Base-by-base conservation (phyloP, 1,140 invertebrate species). In the Chymomyza costata region DNA sequence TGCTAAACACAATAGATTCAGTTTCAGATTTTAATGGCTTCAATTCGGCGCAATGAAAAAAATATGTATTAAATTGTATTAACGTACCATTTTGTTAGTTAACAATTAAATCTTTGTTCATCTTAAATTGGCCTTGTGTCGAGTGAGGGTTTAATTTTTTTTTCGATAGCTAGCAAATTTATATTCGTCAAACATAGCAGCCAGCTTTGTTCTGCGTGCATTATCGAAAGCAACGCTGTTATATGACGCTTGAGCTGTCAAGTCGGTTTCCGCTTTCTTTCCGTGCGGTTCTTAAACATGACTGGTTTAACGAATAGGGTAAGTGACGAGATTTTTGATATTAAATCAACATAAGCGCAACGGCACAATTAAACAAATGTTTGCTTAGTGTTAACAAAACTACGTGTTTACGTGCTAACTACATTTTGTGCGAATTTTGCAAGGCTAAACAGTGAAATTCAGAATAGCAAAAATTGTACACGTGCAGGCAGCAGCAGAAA, bases 261-360 rank as follows among this genome's bases (percentile, higher is more conserved):
- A 64, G 60, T 38, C 67, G 31, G 45, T 65, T 76, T 76, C 71
- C 71, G 71, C 71, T 70, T 78, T 89, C 88, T 89, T 89, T 89
- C 87, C 88, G 88, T 88, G 88, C 87, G 86, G 88, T 88, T 89
- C 88, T 88, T 88, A 87, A 89, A 86, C 87, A 89, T 89, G 88
- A 89, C 88, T 88, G 88, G 88, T 87, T 89, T 89, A 88, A 89
- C 88, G 86, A 89, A 89, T 86, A 89, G 88, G 88, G 88, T 89
- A 82, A 84, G 83, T 78, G 55, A 37, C 63, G 49, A 39, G 40
- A 66, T 67, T 76, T 60, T 54, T 52, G 30, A 18, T 32, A 49
- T 55, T 49, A 57, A 63, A 59, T 14, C 13, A 6, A 32, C 53
- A 28, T 53, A 57, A 56, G 16, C 25, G 34, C 15, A 32, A 21